Evolutionary conservation across 1,140 invertebrate genomes (phyloP), one percentile per base, ranked within the genome.

Genomic region (Aphis craccivora): DNA sequence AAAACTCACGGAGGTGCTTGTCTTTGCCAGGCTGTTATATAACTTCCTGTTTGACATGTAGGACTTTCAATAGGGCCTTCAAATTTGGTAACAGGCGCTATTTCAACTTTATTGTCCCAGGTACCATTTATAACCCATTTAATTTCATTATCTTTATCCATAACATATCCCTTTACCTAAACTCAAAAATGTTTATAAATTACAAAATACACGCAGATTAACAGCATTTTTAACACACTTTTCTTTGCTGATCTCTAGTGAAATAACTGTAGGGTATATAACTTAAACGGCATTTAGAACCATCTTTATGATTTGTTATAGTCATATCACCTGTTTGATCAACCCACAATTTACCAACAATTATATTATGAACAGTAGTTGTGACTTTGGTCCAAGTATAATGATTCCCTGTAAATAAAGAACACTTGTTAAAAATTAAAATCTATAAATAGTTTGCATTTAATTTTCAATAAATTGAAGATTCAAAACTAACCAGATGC

Each of bases 241-340:
- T 96, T 93, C 97, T 97, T 94, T 99, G 98, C 94, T 97, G 97
- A 94, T 99, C 98, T 94, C 98, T 97, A 93, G 98, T 98, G 95
- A 99, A 99, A 96, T 99, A 99, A 88, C 98, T 99, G 95, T 99
- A 99, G 22, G 99, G 98, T 95, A 98, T 97, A 95, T 98, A 99
- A 95, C 99, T 99, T 43, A 99, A 96, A 95, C 98, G 98, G 95
- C 99, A 99, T 95, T 98, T 98, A 95, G 99, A 97, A 90, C 98
- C 98, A 83, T 97, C 97, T 87, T 97, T 97, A 94, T 98, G 97
- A 95, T 99, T 99, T 48, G 97, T 96, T 94, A 99, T 99, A 95
- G 99, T 98, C 98, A 99, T 99, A 95, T 99, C 99, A 55, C 99
- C 99, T 95, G 99, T 98, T 95, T 99, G 98, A 96, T 99, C 99